A percentile compares a stretch with the other conserved stretches of the same genome.
Evolutionary conservation across 2,113 vertebrate genomes (phyloP).

Genomic region (Dermatemys mawii): DNA sequence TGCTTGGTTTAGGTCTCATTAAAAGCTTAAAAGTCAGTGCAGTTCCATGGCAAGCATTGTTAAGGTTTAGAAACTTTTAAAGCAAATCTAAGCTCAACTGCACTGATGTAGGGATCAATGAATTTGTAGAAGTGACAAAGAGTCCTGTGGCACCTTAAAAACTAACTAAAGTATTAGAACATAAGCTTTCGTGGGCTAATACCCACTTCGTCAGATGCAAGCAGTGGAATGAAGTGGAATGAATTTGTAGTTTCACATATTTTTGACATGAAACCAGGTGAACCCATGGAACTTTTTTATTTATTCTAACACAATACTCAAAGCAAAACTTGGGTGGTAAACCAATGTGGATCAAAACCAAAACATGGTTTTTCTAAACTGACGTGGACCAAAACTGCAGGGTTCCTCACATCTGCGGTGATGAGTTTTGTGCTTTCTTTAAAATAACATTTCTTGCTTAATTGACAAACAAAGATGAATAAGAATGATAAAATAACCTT

Average conservation of each 20-base stretch:
- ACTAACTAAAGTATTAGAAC: too few species aligned
- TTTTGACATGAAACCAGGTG: slow-evolving; percentile 16
- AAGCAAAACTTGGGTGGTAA: background rate
- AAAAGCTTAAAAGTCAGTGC: background rate
- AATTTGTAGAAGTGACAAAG: too few species aligned
- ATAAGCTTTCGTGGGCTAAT: too few species aligned
- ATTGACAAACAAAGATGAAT: slow-evolving; percentile 27
- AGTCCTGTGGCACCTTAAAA: too few species aligned
- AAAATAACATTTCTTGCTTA: background rate
- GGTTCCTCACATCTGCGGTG: background rate
- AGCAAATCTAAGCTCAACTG: background rate
- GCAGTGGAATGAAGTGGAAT: too few species aligned
- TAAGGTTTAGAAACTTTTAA: background rate
- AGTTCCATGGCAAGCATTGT: background rate
- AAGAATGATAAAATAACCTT: slow-evolving; percentile 10
- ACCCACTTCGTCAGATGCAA: too few species aligned
- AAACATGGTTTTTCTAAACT: slow-evolving; percentile 17
- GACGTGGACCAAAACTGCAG: background rate
- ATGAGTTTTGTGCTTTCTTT: background rate
- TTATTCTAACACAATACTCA: background rate
- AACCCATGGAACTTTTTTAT: background rate
- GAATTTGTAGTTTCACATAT: background rate
- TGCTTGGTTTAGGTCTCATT: slow-evolving; percentile 5
- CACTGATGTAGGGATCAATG: background rate
- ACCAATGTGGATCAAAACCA: background rate